phyloP scores from a whole-genome alignment of 2,113 vertebrate species.

The Galbula dea region DNA sequence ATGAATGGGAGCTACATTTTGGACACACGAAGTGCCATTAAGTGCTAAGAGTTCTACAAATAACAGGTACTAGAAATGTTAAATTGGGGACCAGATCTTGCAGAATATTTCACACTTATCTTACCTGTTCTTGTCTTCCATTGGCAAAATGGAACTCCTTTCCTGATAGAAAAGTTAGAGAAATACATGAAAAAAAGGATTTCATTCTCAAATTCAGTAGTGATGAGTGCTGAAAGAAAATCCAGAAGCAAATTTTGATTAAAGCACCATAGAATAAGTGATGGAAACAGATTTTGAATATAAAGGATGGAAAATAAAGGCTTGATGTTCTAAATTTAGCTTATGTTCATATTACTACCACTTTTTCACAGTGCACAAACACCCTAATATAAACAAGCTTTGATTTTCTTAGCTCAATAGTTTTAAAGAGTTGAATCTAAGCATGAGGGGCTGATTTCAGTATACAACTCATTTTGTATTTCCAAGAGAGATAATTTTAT shows the following conservation, averaged over 20 bases:
- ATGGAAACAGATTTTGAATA: background rate
- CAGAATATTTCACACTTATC: background rate
- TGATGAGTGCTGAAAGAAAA: background rate
- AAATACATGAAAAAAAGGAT: background rate
- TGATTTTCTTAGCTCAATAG: background rate
- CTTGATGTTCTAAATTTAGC: background rate
- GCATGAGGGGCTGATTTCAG: background rate
- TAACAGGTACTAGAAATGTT: background rate
- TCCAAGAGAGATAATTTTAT: background rate
- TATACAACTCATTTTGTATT: background rate
- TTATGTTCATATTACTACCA: background rate
- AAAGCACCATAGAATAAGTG: background rate
- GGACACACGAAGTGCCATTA: background rate
- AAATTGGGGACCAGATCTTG: background rate
- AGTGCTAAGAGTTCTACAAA: background rate
- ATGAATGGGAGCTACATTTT: background rate
- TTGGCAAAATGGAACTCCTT: background rate
- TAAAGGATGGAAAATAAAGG: background rate
- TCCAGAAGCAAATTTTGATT: background rate
- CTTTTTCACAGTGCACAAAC: background rate
- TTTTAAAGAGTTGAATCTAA: background rate
- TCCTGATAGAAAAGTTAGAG: background rate
- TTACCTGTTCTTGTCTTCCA: background rate
- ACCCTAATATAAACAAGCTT: background rate
- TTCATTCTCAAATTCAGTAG: background rate